Conservation (phyloP, 2,888 invertebrate genomes). For the Mechanitis mazaeus region DNA sequence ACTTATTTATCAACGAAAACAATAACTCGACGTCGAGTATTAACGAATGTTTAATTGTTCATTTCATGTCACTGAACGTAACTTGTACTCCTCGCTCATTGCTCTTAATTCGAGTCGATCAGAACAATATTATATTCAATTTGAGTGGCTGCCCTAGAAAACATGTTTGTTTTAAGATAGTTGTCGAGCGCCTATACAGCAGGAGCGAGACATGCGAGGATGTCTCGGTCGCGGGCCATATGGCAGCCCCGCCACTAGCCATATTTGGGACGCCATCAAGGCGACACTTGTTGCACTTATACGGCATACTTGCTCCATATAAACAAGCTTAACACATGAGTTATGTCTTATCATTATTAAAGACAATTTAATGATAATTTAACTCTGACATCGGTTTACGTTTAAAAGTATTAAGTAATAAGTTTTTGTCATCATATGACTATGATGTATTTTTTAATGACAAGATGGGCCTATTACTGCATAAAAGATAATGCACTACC, state of each 20-base stretch:
- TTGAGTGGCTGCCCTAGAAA: conserved; percentile 39
- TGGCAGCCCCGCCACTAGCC: conserved; percentile 63
- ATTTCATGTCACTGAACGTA: not conserved
- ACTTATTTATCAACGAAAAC: conserved; percentile 18
- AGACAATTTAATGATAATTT: conserved; percentile 38
- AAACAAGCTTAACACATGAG: conserved; percentile 44
- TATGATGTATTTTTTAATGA: conserved; percentile 36
- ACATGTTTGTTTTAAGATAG: conserved; percentile 41
- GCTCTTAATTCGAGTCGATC: too few species aligned
- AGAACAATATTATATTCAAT: conserved; percentile 8
- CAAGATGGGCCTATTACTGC: conserved; percentile 46
- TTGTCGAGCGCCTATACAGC: conserved; percentile 40
- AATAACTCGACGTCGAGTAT: conserved; percentile 10
- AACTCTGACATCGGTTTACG: conserved; percentile 36
- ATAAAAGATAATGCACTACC: conserved; percentile 50
- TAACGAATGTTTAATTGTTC: conserved; percentile 9
- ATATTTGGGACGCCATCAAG: conserved; percentile 71
- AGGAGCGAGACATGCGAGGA: conserved; percentile 55
- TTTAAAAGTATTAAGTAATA: conserved; percentile 38
- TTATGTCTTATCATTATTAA: conserved; percentile 53
- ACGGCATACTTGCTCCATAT: conserved; percentile 71
- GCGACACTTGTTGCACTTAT: conserved; percentile 76
- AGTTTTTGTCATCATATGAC: conserved; percentile 28
- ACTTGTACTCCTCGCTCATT: too few species aligned
- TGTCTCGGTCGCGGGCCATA: conserved; percentile 68